Base-by-base conservation (phyloP, 2,797 vertebrate genomes). In the Artibeus lituratus region DNA sequence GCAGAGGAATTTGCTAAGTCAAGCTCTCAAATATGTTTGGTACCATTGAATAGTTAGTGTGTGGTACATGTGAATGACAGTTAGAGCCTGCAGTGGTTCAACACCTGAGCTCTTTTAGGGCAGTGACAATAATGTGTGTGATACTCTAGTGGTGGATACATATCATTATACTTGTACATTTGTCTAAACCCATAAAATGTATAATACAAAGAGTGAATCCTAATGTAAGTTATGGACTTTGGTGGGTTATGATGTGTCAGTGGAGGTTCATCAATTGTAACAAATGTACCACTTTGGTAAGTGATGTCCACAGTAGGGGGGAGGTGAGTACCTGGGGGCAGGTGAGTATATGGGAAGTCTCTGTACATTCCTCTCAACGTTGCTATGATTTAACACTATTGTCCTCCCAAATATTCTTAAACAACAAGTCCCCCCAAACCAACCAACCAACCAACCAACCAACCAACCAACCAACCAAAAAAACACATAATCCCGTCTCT, bases 11-110 rank as follows among this genome's bases (percentile, higher is more conserved):
- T 92, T 87, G 77, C 78, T 62, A 84, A 87, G 82, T 94, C 47
- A 77, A 73, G 22, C n/a, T 77, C 15, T 90, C 94, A 96, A 86
- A 73, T 96, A 53, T 87, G 39, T 90, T 96, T 95, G 67, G 85
- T 94, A 35, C 47, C 42, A 35, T 92, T 97, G 95, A 73, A 77
- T 96, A 77, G 90, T 87, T 81, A 92, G 72, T 81, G 65, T 26
- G 19, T 57, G 78, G 22, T 65, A 44, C 82, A 55, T 72, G 76
- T 29, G 81, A 84, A 57, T 94, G 51, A 70, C 37, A 76, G 11
- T 32, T 76, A 16, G n/a, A 57, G 42, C 26, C 29, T 44, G 1
- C 18, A 47, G 21, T 62, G 7, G 7, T 72, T 65, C 37, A 73
- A 93, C 35, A 26, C 29, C 42, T 37, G 53, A 11, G 22, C 47